Conservation (phyloP, 2,113 vertebrate species). For the Apaloderma vittatum region DNA sequence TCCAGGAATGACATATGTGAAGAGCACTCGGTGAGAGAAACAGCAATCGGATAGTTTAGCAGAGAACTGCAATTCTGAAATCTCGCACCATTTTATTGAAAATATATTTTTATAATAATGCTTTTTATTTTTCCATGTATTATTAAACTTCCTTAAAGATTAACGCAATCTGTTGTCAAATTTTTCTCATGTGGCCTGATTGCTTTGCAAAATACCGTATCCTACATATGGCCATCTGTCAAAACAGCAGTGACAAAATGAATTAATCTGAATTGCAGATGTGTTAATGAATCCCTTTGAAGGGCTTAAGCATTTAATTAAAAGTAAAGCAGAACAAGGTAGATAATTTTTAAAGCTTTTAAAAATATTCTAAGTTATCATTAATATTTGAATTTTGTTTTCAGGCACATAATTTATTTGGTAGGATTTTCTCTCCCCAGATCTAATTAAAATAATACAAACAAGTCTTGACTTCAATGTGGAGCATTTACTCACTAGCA, state of each 20-base stretch:
- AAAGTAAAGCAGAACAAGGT: conserved; percentile 68
- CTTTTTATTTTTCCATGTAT: conserved; percentile 43
- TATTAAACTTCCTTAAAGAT: conserved; percentile 61
- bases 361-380: conserved; percentile 61
- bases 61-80: background rate
- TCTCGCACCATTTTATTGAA: background rate
- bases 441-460: conserved; percentile 56
- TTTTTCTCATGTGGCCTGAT: conserved; percentile 56
- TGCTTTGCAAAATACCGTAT: conserved; percentile 60
- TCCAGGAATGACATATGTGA: background rate
- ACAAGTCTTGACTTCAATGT: conserved; percentile 19
- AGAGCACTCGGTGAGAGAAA: background rate
- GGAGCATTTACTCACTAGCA: background rate
- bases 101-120: conserved; percentile 40
- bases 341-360: conserved; percentile 65
- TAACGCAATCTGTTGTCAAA: conserved; percentile 58
- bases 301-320: conserved; percentile 77
- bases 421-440: background rate
- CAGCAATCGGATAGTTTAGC: conserved; percentile 1
- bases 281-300: conserved; percentile 77
- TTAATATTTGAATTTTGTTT: conserved; percentile 72
- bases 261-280: conserved; percentile 76
- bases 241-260: conserved; percentile 74
- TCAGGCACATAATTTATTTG: conserved; percentile 14
- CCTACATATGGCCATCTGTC: conserved; percentile 73